Base-by-base conservation (phyloP, 2,888 invertebrate species). In the Toxonevra muliebris region DNA sequence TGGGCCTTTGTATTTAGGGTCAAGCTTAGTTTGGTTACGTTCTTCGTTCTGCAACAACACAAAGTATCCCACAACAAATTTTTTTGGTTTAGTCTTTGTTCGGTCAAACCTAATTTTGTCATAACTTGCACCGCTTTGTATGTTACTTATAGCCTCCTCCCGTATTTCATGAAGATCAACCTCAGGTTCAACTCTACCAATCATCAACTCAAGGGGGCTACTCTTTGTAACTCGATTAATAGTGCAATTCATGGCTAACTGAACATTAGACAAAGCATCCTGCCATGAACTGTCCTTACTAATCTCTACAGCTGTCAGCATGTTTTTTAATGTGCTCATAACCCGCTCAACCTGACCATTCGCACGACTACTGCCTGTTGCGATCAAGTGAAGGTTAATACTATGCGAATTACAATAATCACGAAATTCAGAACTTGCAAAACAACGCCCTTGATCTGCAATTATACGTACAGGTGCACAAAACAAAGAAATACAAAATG, bases 301-400 rank as follows among this genome's bases (percentile, higher is more conserved):
- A 4, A 45, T 57, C n/a, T 63, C 67, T 8, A 67, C 63, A 50
- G 67, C 62, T 41, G 67, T 62, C 12, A 67, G 59, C 62, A 67
- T 57, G 58, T 53, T 60, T 30, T 67, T 67, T 15, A 62, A 53
- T 2, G 52, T 40, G 13, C 57, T 58, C 63, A 63, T 67, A 15
- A 67, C 66, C 17, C 65, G 20, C 30, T 63, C 58, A 12, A 63
- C 57, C 45, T 61, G 66, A 15, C 61, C 61, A 52, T 66, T 61
- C 12, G 52, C 62, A 43, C 68, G 63, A 63, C 30, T 41, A 13
- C 50, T 58, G 53, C 68, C 68, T n/a, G 63, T 68, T 30, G 30
- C 30, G 2, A 30, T 30, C 2, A 30, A 7, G 30, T 30, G 30
- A 4, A 30, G 30, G 30, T 30, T 30, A 4, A 30, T 30, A 30